Evolutionary conservation across 1,140 invertebrate genomes (phyloP).

Genomic region (Sarcophaga bullata): DNA sequence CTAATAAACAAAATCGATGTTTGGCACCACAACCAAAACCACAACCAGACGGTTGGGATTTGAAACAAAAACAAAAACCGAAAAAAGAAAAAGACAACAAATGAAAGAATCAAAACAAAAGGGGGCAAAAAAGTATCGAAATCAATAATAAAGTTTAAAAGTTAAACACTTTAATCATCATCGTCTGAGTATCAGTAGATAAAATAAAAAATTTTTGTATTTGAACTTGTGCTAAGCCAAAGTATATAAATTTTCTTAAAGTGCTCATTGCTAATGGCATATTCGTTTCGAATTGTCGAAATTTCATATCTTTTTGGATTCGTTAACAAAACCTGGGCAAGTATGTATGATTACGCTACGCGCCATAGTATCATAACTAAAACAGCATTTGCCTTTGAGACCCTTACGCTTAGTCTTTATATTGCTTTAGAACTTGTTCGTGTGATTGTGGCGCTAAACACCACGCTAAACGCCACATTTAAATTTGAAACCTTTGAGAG

Average conservation of each 20-base stretch:
- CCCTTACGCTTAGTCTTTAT: neutral
- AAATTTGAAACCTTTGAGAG: constrained; percentile 1
- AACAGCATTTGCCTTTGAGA: neutral
- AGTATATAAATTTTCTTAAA: too few species aligned
- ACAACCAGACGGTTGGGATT: too few species aligned
- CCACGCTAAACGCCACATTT: neutral
- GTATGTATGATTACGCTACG: too few species aligned
- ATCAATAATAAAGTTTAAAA: constrained; percentile 11
- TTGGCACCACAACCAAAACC: too few species aligned
- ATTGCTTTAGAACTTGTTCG: too few species aligned
- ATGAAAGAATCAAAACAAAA: neutral
- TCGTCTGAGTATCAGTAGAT: neutral
- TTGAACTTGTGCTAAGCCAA: neutral
- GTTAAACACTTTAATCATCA: neutral
- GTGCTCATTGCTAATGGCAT: too few species aligned
- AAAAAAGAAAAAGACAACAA: neutral
- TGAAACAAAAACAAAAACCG: too few species aligned
- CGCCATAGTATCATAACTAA: neutral
- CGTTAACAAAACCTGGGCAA: neutral
- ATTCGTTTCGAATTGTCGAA: neutral
- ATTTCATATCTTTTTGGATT: neutral
- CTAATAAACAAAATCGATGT: too few species aligned
- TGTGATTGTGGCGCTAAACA: neutral
- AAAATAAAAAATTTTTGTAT: neutral
- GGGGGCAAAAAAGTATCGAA: neutral